Evolutionary conservation across 2,797 vertebrate genomes (phyloP).

Genomic region (Chelmon rostratus): DNA sequence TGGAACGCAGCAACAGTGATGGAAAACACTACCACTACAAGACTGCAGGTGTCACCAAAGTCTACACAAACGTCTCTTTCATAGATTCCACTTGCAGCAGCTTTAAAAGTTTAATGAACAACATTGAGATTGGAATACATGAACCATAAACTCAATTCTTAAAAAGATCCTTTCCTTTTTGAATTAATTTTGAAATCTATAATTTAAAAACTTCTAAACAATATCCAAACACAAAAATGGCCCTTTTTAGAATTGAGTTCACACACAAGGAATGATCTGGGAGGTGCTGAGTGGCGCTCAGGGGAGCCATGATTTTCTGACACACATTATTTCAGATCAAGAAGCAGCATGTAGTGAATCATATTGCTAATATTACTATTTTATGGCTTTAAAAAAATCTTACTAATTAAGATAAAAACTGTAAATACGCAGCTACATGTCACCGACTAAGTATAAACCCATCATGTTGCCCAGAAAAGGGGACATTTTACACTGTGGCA

Average conservation of each 20-base stretch:
- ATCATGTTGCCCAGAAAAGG: slow-evolving; percentile 19
- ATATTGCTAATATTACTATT: background rate
- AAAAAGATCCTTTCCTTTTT: slow-evolving; percentile 23
- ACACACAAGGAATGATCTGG: slow-evolving; percentile 46
- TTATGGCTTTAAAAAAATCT: background rate
- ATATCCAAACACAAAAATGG: background rate
- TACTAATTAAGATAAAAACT: background rate
- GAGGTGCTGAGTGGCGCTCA: slow-evolving; percentile 8
- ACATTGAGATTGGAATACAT: slow-evolving; percentile 56
- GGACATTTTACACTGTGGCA: slow-evolving; percentile 35
- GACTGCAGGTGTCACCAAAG: slow-evolving; percentile 31
- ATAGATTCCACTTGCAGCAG: slow-evolving; percentile 62
- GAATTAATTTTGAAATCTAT: background rate
- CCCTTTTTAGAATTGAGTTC: slow-evolving; percentile 64
- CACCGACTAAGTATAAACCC: slow-evolving; percentile 5
- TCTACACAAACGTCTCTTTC: background rate
- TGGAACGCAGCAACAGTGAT: background rate
- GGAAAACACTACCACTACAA: background rate
- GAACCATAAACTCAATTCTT: slow-evolving; percentile 59
- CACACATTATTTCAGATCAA: background rate
- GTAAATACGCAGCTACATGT: background rate
- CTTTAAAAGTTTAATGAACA: slow-evolving; percentile 58
- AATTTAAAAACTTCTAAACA: background rate
- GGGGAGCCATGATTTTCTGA: background rate
- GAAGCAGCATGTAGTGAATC: background rate